Base-by-base conservation (phyloP, 2,888 invertebrate species). In the Trichopoda pennipes region DNA sequence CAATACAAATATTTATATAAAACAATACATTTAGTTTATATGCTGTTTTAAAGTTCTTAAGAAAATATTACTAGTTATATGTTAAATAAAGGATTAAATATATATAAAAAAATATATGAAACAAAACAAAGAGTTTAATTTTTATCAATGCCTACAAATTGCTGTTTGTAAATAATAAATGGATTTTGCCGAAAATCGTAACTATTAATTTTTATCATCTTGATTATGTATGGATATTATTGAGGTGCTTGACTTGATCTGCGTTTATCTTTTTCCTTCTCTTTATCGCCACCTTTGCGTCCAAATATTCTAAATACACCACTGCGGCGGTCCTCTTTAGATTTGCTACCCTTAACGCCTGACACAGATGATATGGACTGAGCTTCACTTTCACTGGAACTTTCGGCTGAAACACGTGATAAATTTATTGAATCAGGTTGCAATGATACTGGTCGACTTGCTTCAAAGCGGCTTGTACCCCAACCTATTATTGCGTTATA, bases 371-470 rank as follows among this genome's bases (percentile, higher is more conserved):
- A 91, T 80, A 91, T 90, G 21, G 91, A 91, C 86, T 91, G 91
- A 47, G 91, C 91, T 85, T 91, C 91, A 84, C 91, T 91, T 85
- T 91, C 91, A 85, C 91, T 91, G 60, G 91, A 91, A 83, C 91
- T 91, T 84, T 91, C 91, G 32, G 91, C 91, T 1, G 89, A 89
- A 2, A 88, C 88, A 19, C 91, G 89, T 44, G 89, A 87, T 51
- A 90, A 86, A 72, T 88, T 88, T 14, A 91, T 87, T 17, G 90
- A 88, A 64, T 90, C 89, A 64, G 90, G 89, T 75, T 88, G 89
- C 74, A 88, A 85, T 10, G 91, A 91, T n/a, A 90, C 88, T 21
- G 91, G 91, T 51, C 91, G 90, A 77, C 84, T 88, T 75, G 88
- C 80, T 77, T 91, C 91, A 80, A 89, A 91, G 80, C 91, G 91